Evolutionary conservation across 2,113 vertebrate species (phyloP).

Genomic region (Macrotus californicus): DNA sequence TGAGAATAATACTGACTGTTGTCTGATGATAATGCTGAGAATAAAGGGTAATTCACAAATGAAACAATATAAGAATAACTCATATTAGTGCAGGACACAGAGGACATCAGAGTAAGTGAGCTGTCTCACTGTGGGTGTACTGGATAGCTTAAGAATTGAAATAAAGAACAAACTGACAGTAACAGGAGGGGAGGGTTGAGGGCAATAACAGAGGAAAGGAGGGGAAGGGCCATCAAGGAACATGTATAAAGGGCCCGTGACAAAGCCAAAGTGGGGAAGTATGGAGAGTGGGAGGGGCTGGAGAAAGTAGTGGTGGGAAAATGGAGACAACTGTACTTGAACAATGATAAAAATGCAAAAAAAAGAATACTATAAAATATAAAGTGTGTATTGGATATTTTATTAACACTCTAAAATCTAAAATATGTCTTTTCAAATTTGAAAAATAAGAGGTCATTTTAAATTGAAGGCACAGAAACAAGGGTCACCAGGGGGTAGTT

Average conservation of each 20-base stretch:
- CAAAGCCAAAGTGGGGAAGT: no score
- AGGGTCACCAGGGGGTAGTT: neutral
- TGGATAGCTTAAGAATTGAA: neutral
- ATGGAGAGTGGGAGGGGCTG: no score
- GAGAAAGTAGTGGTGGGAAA: no score
- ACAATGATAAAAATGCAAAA: no score
- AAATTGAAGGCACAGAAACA: neutral
- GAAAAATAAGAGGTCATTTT: neutral
- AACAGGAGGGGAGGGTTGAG: no score
- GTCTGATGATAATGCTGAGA: neutral
- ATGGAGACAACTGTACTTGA: no score
- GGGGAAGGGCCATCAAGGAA: no score
- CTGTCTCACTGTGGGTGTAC: neutral
- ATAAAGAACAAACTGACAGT: no score
- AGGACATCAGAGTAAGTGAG: neutral
- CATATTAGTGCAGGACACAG: neutral
- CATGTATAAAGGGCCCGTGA: no score
- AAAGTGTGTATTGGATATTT: neutral
- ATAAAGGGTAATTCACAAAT: neutral
- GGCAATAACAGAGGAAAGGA: no score
- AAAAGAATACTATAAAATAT: neutral
- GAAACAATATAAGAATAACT: neutral
- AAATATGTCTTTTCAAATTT: neutral
- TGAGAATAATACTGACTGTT: neutral
- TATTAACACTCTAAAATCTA: neutral